Conservation (phyloP, 2,888 invertebrate species). For the Eumerus sabulonum region DNA sequence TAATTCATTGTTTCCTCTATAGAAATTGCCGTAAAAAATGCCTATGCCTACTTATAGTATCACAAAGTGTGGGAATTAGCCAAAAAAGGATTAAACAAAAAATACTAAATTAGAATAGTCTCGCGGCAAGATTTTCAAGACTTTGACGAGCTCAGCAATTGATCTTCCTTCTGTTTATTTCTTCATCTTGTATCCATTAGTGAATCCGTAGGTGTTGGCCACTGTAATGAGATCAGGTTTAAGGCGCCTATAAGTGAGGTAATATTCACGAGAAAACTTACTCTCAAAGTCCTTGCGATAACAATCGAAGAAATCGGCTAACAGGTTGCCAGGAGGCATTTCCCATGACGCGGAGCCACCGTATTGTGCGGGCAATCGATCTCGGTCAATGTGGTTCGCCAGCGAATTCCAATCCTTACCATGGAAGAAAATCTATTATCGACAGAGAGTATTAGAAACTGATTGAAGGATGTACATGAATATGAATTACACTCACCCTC, state of each 20-base stretch:
- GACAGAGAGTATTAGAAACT: too few relatives aligned
- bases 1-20: constrained; percentile 21
- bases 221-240: constrained; percentile 78
- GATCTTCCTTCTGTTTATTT: constrained; percentile 68
- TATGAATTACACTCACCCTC: constrained; percentile 82
- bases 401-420: constrained; percentile 84
- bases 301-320: constrained; percentile 84
- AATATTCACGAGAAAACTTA: too few relatives aligned
- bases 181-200: constrained; percentile 75
- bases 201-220: constrained; percentile 82
- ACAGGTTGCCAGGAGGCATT: constrained; percentile 82
- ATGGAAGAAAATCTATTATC: constrained; percentile 84
- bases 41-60: constrained; percentile 56
- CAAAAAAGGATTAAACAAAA: constrained; percentile 21
- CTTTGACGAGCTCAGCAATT: constrained; percentile 38
- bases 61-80: constrained; percentile 56
- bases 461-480: too few relatives aligned
- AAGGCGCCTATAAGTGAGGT: too few relatives aligned
- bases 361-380: constrained; percentile 82
- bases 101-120: constrained; percentile 55
- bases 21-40: constrained; percentile 24
- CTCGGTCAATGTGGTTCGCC: constrained; percentile 81
- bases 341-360: constrained; percentile 83
- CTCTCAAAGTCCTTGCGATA: constrained; percentile 85
- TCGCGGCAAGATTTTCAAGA: constrained; percentile 66